phyloP scores from a whole-genome alignment of 2,888 invertebrate genomes.

The Himalopsyche kuldschensis region DNA sequence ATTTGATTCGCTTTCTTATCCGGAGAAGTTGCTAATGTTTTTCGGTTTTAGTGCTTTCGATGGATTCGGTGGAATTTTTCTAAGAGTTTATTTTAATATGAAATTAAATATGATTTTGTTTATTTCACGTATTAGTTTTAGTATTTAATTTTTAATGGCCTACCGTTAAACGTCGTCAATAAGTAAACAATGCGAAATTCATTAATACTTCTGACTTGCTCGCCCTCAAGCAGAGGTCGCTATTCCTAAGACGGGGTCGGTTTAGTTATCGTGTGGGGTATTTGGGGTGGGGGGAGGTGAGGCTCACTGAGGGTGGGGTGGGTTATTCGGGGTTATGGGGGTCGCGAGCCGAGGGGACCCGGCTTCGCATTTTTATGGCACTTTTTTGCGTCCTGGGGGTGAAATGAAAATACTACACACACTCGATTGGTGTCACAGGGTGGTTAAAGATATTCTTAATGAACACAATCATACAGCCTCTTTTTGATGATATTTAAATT shows the following conservation, averaged over 20 bases:
- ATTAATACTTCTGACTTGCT: background rate
- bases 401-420: slow-evolving; percentile 40
- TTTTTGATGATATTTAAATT: too few species aligned
- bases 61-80: too few species aligned
- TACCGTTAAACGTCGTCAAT: too few species aligned
- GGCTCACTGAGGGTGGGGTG: slow-evolving; percentile 9
- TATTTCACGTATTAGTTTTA: too few species aligned
- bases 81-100: too few species aligned
- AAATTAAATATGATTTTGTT: too few species aligned
- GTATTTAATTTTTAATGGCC: too few species aligned
- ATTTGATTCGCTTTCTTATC: too few species aligned
- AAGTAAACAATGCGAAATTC: background rate
- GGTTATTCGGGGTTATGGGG: slow-evolving; percentile 10
- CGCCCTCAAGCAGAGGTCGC: background rate
- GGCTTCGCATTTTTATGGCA: slow-evolving; percentile 38
- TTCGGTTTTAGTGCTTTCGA: too few species aligned
- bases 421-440: slow-evolving; percentile 13
- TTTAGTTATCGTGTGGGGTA: slow-evolving; percentile 18
- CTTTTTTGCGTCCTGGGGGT: slow-evolving; percentile 40
- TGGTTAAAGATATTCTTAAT: background rate
- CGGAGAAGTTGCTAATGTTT: too few species aligned
- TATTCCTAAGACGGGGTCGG: background rate
- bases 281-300: background rate
- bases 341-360: slow-evolving; percentile 31
- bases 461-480: too few species aligned